phyloP scores from a whole-genome alignment of 2,113 vertebrate genomes.

The Rattus rattus region DNA sequence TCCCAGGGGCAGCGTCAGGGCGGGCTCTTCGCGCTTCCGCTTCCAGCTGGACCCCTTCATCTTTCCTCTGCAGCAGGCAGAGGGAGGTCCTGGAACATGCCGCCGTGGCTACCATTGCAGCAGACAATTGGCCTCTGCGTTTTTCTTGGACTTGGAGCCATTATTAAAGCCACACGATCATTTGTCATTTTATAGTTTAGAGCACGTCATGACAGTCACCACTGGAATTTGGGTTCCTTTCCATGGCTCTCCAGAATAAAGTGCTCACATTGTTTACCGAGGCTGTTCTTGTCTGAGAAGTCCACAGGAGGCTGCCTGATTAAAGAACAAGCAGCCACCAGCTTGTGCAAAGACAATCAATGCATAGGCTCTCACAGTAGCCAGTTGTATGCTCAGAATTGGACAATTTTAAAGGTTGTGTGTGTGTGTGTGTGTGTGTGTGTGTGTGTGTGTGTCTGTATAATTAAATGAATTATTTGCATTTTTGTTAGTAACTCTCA shows the following conservation, averaged over 20 bases:
- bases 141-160: neutral
- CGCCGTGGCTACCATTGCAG: neutral
- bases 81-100: accelerated
- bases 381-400: constrained; percentile 82
- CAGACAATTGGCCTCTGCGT: neutral
- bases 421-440: neutral
- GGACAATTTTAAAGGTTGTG: constrained; percentile 42
- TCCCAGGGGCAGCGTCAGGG: neutral
- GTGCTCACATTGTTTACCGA: neutral
- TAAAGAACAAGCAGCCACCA: constrained; percentile 65
- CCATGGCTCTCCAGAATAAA: neutral
- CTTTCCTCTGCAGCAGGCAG: neutral
- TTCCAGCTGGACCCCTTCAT: neutral
- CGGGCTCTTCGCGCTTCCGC: neutral
- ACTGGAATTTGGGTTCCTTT: neutral
- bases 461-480: constrained; percentile 82
- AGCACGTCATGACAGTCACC: neutral
- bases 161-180: neutral
- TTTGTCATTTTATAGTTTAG: neutral
- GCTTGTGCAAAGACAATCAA: constrained; percentile 75
- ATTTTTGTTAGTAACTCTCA: constrained; percentile 82
- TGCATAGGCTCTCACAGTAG: constrained; percentile 79
- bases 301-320: neutral
- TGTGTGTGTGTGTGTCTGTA: no score
- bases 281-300: constrained; percentile 13